A percentile compares a stretch with the other conserved stretches of the same genome.
Evolutionary conservation across 2,888 invertebrate genomes (phyloP).

Genomic region (Aphelenchoides bicaudatus): DNA sequence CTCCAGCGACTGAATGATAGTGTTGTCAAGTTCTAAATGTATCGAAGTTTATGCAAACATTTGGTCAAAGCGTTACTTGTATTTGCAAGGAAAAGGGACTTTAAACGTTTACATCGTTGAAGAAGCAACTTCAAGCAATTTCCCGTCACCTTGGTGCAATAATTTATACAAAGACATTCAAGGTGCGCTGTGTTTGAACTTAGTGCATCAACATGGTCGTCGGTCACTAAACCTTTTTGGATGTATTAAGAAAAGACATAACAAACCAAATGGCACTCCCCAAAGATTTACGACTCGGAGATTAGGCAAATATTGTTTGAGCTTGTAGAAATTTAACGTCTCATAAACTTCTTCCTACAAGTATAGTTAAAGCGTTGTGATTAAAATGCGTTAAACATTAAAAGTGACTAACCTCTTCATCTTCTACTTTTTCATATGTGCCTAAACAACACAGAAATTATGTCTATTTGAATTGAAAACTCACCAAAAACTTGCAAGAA

Average conservation of each 20-base stretch:
- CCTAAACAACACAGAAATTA: constrained; percentile 68
- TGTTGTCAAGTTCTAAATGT: constrained; percentile 76
- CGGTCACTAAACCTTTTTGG: constrained; percentile 75
- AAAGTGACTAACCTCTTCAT: constrained; percentile 98
- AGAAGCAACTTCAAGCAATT: constrained; percentile 88
- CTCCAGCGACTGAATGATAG: constrained; percentile 88
- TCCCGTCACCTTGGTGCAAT: constrained; percentile 91
- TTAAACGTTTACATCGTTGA: constrained; percentile 84
- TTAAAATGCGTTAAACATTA: neutral
- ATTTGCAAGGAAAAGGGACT: constrained; percentile 89
- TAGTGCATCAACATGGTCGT: constrained; percentile 96
- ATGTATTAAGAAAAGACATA: too few relatives aligned
- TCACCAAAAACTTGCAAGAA: constrained; percentile 89
- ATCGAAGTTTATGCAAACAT: constrained; percentile 6
- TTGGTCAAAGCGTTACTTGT: constrained; percentile 70
- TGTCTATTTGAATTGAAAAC: constrained; percentile 13
- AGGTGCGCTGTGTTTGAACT: constrained; percentile 69
- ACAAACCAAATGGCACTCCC: constrained; percentile 86
- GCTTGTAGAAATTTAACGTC: constrained; percentile 95
- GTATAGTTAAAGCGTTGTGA: neutral
- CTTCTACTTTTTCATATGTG: constrained; percentile 93
- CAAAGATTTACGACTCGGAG: constrained; percentile 93
- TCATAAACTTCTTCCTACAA: constrained; percentile 75
- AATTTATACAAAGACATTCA: constrained; percentile 94
- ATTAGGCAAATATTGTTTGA: constrained; percentile 96